Conservation (phyloP, 2,113 vertebrate genomes). For the Oryzias javanicus region DNA sequence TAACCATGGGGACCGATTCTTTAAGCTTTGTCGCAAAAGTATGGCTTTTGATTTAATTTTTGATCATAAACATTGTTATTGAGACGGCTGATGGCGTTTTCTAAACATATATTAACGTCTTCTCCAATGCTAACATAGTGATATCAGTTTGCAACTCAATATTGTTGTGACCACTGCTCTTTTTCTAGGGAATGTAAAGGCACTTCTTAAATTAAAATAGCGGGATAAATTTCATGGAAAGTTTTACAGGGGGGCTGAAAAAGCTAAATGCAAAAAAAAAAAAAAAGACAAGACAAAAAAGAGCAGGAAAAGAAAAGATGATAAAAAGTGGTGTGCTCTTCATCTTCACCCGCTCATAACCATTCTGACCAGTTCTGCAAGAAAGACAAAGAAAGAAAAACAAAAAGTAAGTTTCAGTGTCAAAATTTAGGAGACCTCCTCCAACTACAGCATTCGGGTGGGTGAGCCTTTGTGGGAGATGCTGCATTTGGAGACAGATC, state of each 20-base stretch:
- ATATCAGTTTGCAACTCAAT: slow-evolving; percentile 12
- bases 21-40: no score
- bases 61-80: no score
- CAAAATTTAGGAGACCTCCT: slow-evolving; percentile 19
- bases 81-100: slow-evolving; percentile 23
- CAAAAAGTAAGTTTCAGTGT: slow-evolving; percentile 27
- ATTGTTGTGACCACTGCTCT: no score
- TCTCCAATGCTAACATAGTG: slow-evolving; percentile 28
- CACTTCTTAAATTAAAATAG: slow-evolving; percentile 77
- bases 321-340: slow-evolving; percentile 28
- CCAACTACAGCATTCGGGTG: slow-evolving; percentile 54
- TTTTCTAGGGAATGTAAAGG: slow-evolving; percentile 72
- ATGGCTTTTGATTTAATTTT: no score
- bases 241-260: slow-evolving; percentile 1
- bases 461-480: slow-evolving; percentile 22
- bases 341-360: slow-evolving; percentile 80
- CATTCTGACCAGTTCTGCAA: slow-evolving; percentile 79
- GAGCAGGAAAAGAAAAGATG: slow-evolving; percentile 8
- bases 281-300: slow-evolving; percentile 14
- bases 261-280: slow-evolving; percentile 44
- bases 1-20: no score
- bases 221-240: slow-evolving; percentile 49
- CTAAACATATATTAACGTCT: slow-evolving; percentile 27
- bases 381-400: slow-evolving; percentile 38
- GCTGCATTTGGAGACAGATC: slow-evolving; percentile 59